phyloP scores from a whole-genome alignment of 1,140 invertebrate genomes.

The Cydia strobilella region DNA sequence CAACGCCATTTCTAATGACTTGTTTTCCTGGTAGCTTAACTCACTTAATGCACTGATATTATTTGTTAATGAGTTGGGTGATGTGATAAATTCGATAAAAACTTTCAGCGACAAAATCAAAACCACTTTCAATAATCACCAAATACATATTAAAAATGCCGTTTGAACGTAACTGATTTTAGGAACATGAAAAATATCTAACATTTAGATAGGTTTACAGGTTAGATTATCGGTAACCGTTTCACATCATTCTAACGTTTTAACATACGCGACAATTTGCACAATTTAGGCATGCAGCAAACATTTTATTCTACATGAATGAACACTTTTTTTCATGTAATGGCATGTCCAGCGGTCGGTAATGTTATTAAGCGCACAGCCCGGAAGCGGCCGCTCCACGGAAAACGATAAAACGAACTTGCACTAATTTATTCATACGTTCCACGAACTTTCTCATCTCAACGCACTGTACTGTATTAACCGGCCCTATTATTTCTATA shows the following conservation, averaged over 20 bases:
- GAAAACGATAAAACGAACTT: conserved; percentile 36
- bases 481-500: conserved; percentile 49
- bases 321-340: conserved; percentile 16
- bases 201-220: neutral
- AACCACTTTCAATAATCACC: neutral
- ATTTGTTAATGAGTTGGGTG: neutral
- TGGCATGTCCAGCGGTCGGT: neutral
- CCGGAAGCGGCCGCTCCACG: conserved; percentile 34
- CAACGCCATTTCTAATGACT: neutral
- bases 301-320: neutral
- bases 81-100: neutral
- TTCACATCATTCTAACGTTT: too few species aligned
- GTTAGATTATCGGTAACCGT: too few species aligned
- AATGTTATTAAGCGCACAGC: neutral
- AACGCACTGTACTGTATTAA: conserved; percentile 41
- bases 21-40: neutral
- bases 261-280: too few species aligned
- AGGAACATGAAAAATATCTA: neutral
- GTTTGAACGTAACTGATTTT: too few species aligned
- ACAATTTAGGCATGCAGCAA: too few species aligned
- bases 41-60: neutral
- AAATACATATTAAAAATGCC: neutral
- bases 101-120: too few species aligned
- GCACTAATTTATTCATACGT: conserved; percentile 49
- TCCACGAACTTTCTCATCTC: conserved; percentile 40